These are phyloP conservation scores for Syndactyla subalaris DNA, from an alignment of 2,797 vertebrate species.

Conservation along the genomic window DNA sequence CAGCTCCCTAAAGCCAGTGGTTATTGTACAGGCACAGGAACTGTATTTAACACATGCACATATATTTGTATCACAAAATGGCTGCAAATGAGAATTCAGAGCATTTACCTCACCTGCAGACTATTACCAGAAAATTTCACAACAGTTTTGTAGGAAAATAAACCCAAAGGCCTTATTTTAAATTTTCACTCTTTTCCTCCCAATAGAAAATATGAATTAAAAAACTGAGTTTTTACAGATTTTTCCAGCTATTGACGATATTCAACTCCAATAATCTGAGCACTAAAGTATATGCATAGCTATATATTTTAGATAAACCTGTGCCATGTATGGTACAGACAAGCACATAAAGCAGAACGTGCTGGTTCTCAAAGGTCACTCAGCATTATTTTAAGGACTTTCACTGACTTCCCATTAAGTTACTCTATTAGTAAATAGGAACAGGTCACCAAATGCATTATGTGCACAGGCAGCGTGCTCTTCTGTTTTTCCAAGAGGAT, in stretches of 20 bases:
- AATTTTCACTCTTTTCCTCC: not conserved
- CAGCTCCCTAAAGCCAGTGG: not conserved
- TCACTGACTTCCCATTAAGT: not conserved
- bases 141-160: not conserved
- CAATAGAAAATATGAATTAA: not conserved
- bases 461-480: not conserved
- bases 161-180: not conserved
- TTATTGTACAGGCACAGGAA: constrained; percentile 2
- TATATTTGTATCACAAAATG: not conserved
- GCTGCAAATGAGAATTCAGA: not conserved
- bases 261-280: not conserved
- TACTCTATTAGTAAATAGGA: not conserved
- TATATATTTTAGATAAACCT: not conserved
- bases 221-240: not conserved
- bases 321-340: not conserved
- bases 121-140: not conserved
- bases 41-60: not conserved
- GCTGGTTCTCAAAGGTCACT: not conserved
- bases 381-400: not conserved
- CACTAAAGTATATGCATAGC: not conserved
- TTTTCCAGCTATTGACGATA: not conserved
- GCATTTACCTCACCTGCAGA: not conserved
- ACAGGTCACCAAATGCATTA: not conserved
- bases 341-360: not conserved
- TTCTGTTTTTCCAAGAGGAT: not conserved